phyloP scores from a whole-genome alignment of 1,140 invertebrate species.

The Drosophila truncata region DNA sequence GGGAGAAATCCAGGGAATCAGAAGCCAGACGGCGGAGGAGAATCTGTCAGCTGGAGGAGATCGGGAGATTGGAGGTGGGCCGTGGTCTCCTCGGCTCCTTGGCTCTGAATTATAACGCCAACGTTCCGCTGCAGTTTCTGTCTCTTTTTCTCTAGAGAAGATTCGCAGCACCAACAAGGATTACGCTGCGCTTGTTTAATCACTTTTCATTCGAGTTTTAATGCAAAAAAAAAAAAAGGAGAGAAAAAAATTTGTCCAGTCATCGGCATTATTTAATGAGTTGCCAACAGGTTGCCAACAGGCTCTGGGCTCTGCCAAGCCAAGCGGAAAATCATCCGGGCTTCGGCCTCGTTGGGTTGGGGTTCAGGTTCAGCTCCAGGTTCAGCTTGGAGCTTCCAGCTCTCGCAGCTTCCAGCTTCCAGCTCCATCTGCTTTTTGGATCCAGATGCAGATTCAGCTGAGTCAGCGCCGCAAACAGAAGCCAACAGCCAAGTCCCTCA shows the following conservation, averaged over 20 bases:
- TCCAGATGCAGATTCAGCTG: conserved; percentile 53
- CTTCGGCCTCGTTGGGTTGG: conserved; percentile 2
- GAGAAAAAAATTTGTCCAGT: conserved; percentile 74
- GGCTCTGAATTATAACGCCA: conserved; percentile 76
- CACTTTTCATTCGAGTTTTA: conserved; percentile 68
- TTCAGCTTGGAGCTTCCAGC: conserved; percentile 16
- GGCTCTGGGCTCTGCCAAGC: conserved; percentile 34
- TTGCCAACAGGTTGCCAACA: conserved; percentile 77
- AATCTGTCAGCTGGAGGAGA: conserved; percentile 38
- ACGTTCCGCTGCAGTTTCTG: conserved; percentile 40
- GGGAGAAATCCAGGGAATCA: neutral
- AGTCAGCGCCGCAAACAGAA: conserved; percentile 82
- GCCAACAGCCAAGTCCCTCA: conserved; percentile 69
- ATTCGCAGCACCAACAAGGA: conserved; percentile 74
- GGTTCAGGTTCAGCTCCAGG: conserved; percentile 2
- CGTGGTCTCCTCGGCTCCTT: no score
- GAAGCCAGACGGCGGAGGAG: conserved; percentile 25
- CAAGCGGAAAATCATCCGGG: conserved; percentile 77
- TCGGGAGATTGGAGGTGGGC: conserved; percentile 25
- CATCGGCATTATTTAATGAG: conserved; percentile 85
- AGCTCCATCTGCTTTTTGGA: conserved; percentile 7
- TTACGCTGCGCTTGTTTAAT: conserved; percentile 76
- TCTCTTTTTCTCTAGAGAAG: conserved; percentile 49
- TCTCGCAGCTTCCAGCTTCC: conserved; percentile 8
- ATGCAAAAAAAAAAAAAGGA: conserved; percentile 14